A percentile compares a stretch with the other conserved stretches of the same genome.
These are phyloP conservation scores for Chelonus formosanus DNA, from an alignment of 2,888 invertebrate genomes.

Conservation along the genomic window DNA sequence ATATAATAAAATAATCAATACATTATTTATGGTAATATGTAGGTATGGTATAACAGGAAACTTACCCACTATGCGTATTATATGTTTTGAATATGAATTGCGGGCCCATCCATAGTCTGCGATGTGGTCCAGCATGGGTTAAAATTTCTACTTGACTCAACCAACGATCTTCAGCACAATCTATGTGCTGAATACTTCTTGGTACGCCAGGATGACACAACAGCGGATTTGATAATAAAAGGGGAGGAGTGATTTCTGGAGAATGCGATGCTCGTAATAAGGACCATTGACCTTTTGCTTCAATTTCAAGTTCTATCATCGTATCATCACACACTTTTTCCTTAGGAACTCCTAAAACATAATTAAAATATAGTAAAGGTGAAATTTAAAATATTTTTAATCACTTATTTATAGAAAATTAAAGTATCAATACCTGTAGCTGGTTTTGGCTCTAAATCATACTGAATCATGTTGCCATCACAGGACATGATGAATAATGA, in stretches of 20 bases:
- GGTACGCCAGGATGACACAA: constrained; percentile 59
- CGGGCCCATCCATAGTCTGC: constrained; percentile 99
- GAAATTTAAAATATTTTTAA: neutral
- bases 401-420: neutral
- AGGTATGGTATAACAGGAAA: constrained; percentile 30
- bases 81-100: constrained; percentile 98
- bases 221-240: constrained; percentile 76
- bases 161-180: constrained; percentile 80
- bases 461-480: constrained; percentile 86
- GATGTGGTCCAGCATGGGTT: constrained; percentile 95
- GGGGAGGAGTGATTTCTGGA: constrained; percentile 79
- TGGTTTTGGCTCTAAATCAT: constrained; percentile 83
- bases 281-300: constrained; percentile 90
- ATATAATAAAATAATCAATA: neutral
- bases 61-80: constrained; percentile 78
- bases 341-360: constrained; percentile 74
- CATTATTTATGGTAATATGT: too few species aligned
- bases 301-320: constrained; percentile 84
- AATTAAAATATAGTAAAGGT: neutral
- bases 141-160: constrained; percentile 96
- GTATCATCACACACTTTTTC: constrained; percentile 89
- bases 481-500: constrained; percentile 91
- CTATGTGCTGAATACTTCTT: constrained; percentile 50
- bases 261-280: constrained; percentile 74
- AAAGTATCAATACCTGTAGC: constrained; percentile 65